Base-by-base conservation (phyloP, 2,113 vertebrate species). In the Sinocyclocheilus anophthalmus region DNA sequence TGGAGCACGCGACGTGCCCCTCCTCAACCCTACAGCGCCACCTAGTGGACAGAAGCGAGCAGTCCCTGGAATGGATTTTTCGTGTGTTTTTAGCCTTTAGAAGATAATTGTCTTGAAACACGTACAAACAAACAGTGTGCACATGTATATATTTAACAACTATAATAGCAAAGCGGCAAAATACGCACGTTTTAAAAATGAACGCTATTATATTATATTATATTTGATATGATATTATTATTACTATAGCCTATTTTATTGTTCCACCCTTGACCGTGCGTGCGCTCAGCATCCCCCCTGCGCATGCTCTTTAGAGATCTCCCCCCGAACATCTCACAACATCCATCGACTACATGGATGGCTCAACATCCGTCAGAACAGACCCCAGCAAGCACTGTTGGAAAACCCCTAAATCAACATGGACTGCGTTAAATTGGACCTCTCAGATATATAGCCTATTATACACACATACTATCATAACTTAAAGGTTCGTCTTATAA, bases 251-350 rank as follows among this genome's bases (percentile, higher is more conserved):
- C 6, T 42, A 61, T 37, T 57, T 22, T 12, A 57, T 22, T 55
- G 14, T 53, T 22, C 14, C 11, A 18, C 48, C 48, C 24, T 33
- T 1, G 50, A 37, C 50, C 22, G 7, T 5, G 42, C 9, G 42
- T 22, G 80, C 16, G 24, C 22, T 84, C 81, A 84, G 81, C 81
- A 73, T 73, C 81, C 67, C 53, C 69, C 67, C 53, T 42, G 69
- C 81, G 81, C 81, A 84, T 84, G 81, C 81, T 72, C 69, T 11
- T 4, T 45, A n/a, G 6, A 22, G 67, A 50, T 73, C 69, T 26
- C 48, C 12, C 24, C 48, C 63, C 8, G 48, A 72, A n/a, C 45
- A 55, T 20, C 63, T 69, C 81, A 83, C 22, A 83, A 57, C 81
- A 73, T 59, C 81, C 50, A 72, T 83, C 81, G 26, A 26, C 42